Base-by-base conservation (phyloP, 2,888 invertebrate genomes). In the Sabatieria punctata region DNA sequence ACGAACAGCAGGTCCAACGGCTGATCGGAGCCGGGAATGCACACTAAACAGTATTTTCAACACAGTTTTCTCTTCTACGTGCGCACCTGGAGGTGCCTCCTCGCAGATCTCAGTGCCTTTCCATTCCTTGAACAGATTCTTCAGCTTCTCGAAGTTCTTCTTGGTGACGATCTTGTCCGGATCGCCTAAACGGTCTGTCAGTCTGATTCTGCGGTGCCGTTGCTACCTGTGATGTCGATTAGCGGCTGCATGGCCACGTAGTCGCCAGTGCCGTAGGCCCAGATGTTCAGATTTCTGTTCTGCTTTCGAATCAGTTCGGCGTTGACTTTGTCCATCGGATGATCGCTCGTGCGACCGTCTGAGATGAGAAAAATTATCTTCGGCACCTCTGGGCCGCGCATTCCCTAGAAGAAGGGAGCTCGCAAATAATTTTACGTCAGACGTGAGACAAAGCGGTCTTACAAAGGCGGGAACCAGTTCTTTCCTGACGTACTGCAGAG, bases 291-390 rank as follows among this genome's bases (percentile, higher is more conserved):
- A n/a, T n/a, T n/a, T n/a, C n/a, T n/a, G n/a, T n/a, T n/a, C n/a
- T n/a, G n/a, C n/a, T n/a, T n/a, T 21, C 22, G n/a, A 8, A 60
- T 47, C 36, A 47, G 41, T 24, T 57, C 54, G 8, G 58, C 52
- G 55, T 55, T 52, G 41, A 58, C 53, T 50, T 55, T 55, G 45
- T 62, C 63, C 39, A 56, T 56, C 13, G 63, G 63, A 41, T 49
- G 60, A 47, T 63, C 63, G 45, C 60, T 59, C 13, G 63, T 60
- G 35, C 63, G 48, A 11, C 63, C 63, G 46, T 63, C 63, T 1
- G 60, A 60, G 6, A 63, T 51, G 21, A 63, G 46, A 45, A 58
- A 63, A 4, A 60, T 53, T n/a, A 63, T 55, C 47, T 60, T 63
- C 2, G 58, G 60, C 4, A 62, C 61, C 2, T 49, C 53, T 11